Conservation (phyloP, 1,140 invertebrate genomes). For the Diprion similis region DNA sequence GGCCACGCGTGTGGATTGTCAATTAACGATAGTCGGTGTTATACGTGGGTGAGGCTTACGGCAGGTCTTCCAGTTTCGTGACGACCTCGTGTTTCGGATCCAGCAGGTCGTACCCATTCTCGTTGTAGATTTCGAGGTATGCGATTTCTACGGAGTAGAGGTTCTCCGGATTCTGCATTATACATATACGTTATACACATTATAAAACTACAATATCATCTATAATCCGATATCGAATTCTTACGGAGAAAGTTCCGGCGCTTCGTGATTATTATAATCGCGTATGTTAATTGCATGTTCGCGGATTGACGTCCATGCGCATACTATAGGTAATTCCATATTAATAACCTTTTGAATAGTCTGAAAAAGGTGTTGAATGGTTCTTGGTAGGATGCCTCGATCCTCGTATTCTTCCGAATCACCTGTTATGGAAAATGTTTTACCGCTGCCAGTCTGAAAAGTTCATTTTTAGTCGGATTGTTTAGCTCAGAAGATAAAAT, state of each 20-base stretch:
- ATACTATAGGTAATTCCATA: background rate
- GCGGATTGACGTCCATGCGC: constrained; percentile 14
- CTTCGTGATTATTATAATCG: constrained; percentile 15
- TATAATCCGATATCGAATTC: background rate
- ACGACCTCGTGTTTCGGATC: constrained; percentile 60
- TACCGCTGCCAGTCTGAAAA: constrained; percentile 66
- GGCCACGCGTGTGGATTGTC: too few relatives aligned
- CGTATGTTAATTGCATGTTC: constrained; percentile 14
- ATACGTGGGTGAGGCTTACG: constrained; percentile 50
- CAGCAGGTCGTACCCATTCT: constrained; percentile 69
- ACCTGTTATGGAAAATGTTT: constrained; percentile 75
- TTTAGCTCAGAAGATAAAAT: too few relatives aligned
- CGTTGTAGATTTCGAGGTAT: constrained; percentile 67
- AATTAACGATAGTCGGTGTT: constrained; percentile 14
- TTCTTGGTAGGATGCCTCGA: constrained; percentile 68
- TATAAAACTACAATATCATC: constrained; percentile 9
- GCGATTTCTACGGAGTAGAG: constrained; percentile 57
- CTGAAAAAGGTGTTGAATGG: constrained; percentile 66
- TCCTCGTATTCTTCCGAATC: constrained; percentile 55
- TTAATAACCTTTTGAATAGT: constrained; percentile 60
- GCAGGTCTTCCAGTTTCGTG: constrained; percentile 66
- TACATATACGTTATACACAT: constrained; percentile 8
- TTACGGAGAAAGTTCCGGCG: constrained; percentile 21
- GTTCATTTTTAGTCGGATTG: background rate
- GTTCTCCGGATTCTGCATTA: constrained; percentile 45